Evolutionary conservation across 2,113 vertebrate species (phyloP), one percentile per base, ranked within the genome.

Genomic region (Cynopterus brachyotis): DNA sequence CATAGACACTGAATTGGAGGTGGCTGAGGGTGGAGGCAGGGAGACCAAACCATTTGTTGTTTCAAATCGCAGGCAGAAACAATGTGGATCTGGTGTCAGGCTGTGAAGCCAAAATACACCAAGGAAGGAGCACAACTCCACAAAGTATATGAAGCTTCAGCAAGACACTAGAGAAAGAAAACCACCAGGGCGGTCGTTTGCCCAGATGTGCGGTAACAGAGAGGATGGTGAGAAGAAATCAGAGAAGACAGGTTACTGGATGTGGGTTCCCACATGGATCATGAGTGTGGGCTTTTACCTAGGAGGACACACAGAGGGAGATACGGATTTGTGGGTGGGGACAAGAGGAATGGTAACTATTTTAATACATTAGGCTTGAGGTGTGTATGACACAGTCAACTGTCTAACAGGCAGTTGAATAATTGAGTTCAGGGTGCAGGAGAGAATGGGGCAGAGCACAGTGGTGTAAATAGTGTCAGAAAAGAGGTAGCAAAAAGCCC

Each of bases 151-250:
- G 6, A 30, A 88, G 83, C 89, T 28, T 2, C 24, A 35, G 30
- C 45, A 70, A 35, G 88, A 57, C 35, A 11, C 28, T 0, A 5
- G 22, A 20, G 69, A 59, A n/a, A 4, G 2, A n/a, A 10, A 20
- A 37, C 32, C 17, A 30, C 9, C 6, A 3, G 45, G 32, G 19
- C 20, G 1, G 26, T 5, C 0, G 0, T 15, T 24, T 9, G 67
- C 22, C 67, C 15, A 45, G 20, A 17, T 30, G 62, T n/a, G 50
- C 9, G 0, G 13, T 6, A 40, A 35, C 11, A 11, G 30, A 13
- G 35, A 17, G 17, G 66, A 15, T 2, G 0, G 10, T 0, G 45
- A n/a, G 80, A 6, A 60, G 45, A 6, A 9, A 47, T 35, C 32
- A 13, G 37, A 40, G 64, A 28, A 55, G 60, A 1, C 37, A 13